A percentile compares a stretch with the other conserved stretches of the same genome.
These are phyloP conservation scores for pig (Sus scrofa) DNA, from an alignment of 2,113 vertebrate species.

Conservation along the genomic window DNA sequence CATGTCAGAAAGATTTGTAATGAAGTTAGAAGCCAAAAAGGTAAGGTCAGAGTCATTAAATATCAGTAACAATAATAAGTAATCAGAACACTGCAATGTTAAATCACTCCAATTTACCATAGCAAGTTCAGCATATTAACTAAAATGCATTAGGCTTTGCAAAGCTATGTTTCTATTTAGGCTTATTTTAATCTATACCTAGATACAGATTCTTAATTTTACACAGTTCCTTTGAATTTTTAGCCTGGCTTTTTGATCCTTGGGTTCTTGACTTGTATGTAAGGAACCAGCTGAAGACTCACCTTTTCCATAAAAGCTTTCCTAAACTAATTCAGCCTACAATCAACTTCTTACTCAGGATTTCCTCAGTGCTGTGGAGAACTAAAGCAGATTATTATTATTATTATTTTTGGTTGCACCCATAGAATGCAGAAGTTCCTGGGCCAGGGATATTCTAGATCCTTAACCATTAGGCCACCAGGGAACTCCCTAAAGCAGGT, in stretches of 20 bases:
- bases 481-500: neutral
- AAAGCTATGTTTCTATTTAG: neutral
- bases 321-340: neutral
- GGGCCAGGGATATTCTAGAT: too few species aligned
- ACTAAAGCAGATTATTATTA: neutral
- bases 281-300: neutral
- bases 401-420: too few species aligned
- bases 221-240: neutral
- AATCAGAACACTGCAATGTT: neutral
- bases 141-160: neutral
- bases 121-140: neutral
- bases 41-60: neutral
- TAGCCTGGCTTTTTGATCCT: neutral
- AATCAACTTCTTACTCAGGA: neutral
- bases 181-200: neutral
- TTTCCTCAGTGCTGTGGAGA: neutral
- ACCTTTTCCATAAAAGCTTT: neutral
- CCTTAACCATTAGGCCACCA: too few species aligned
- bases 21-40: neutral
- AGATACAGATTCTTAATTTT: neutral
- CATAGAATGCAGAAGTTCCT: too few species aligned
- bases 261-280: neutral
- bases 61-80: neutral
- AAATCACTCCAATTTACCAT: neutral
- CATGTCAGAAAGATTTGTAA: constrained; percentile 33